phyloP scores from a whole-genome alignment of 1,140 invertebrate species.

The Pogonomyrmex californicus region DNA sequence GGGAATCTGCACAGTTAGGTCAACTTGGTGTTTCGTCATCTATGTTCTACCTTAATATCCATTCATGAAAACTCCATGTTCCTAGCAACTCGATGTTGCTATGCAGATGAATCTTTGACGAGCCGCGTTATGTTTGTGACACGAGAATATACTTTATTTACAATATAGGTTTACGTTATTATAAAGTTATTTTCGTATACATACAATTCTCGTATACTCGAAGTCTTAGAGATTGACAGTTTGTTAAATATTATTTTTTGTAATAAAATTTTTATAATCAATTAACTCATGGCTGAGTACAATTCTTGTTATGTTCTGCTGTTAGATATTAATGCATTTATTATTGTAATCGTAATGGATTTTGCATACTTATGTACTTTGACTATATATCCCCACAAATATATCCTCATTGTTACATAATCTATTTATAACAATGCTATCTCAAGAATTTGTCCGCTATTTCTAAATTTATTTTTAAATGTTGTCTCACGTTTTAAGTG shows the following conservation, averaged over 20 bases:
- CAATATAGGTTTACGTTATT: not conserved
- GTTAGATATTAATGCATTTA: not conserved
- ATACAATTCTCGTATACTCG: not conserved
- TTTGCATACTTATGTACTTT: not conserved
- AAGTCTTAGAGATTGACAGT: not conserved
- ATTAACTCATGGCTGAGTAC: not conserved
- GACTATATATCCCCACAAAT: not conserved
- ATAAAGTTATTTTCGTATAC: not conserved
- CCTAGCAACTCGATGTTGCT: slow-evolving; percentile 6
- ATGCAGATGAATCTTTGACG: slow-evolving; percentile 1
- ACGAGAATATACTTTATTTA: not conserved
- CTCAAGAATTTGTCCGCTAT: not conserved
- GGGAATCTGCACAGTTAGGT: slow-evolving; percentile 8
- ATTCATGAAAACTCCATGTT: slow-evolving; percentile 44
- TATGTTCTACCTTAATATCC: slow-evolving; percentile 44
- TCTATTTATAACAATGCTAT: not conserved
- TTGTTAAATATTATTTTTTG: not conserved
- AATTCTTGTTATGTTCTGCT: not conserved
- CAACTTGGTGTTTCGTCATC: slow-evolving; percentile 1
- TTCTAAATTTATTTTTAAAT: slow-evolving; percentile 2
- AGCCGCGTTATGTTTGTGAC: not conserved
- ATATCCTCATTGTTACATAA: not conserved
- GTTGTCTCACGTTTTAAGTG: not conserved
- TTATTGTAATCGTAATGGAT: not conserved
- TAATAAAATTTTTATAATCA: not conserved